Evolutionary conservation across 2,888 invertebrate genomes (phyloP).

Genomic region (Margaritifera margaritifera): DNA sequence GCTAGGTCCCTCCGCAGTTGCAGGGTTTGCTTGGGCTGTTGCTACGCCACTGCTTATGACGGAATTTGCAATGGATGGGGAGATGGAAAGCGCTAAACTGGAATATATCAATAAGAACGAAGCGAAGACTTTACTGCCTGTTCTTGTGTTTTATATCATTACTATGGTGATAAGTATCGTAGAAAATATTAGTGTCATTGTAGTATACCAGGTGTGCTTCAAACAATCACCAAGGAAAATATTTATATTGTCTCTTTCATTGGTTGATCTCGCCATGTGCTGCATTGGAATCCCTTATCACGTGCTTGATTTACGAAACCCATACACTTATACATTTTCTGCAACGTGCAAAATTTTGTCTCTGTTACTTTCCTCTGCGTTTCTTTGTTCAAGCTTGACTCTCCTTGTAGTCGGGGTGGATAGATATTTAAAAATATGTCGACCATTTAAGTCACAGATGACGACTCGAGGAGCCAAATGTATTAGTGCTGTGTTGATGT

Average conservation of each 20-base stretch:
- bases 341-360: constrained; percentile 5
- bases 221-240: neutral
- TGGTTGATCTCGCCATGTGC: constrained; percentile 6
- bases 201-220: too few relatives aligned
- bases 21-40: too few relatives aligned
- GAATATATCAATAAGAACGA: too few relatives aligned
- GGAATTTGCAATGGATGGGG: too few relatives aligned
- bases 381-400: constrained; percentile 3
- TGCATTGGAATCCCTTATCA: constrained; percentile 12
- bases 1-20: too few relatives aligned
- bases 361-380: constrained; percentile 4
- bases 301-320: constrained; percentile 4
- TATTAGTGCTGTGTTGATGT: neutral
- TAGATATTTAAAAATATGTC: constrained; percentile 39
- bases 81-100: too few relatives aligned
- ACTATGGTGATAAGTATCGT: too few relatives aligned
- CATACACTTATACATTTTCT: constrained; percentile 4
- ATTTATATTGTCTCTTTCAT: constrained; percentile 7
- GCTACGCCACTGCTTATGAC: too few relatives aligned
- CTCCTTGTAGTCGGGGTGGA: constrained; percentile 8
- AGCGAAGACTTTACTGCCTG: too few relatives aligned
- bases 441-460: constrained; percentile 37
- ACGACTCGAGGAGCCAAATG: constrained; percentile 20
- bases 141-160: too few relatives aligned
- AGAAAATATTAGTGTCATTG: too few relatives aligned